Conservation (phyloP, 2,113 vertebrate species). For the Sylvia atricapilla region DNA sequence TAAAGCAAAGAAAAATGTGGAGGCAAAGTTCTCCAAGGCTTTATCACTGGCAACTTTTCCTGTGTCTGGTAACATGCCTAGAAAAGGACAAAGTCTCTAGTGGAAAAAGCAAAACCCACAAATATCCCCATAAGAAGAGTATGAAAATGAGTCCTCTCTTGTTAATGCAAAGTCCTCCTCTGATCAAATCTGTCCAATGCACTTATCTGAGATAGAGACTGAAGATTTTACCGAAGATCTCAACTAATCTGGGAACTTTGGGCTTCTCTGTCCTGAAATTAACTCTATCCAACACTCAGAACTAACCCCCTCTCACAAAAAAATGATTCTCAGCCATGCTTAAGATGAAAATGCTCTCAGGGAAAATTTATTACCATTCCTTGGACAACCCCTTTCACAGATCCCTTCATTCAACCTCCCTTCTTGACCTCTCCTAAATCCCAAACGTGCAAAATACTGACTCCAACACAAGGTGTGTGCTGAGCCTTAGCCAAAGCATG, state of each 20-base stretch:
- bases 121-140: background rate
- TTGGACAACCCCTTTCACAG: background rate
- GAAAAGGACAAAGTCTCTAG: background rate
- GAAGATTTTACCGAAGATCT: background rate
- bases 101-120: background rate
- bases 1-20: background rate
- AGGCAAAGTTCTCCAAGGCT: background rate
- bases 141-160: background rate
- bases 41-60: background rate
- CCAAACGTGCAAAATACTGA: background rate
- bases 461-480: background rate
- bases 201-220: background rate
- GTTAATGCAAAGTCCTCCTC: background rate
- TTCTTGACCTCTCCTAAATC: background rate
- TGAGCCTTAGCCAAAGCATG: background rate
- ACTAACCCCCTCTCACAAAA: background rate
- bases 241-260: background rate
- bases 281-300: background rate
- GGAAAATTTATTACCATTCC: background rate
- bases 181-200: background rate
- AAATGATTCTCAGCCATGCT: background rate
- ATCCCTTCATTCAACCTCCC: background rate
- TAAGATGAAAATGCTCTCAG: background rate
- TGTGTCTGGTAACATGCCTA: background rate
- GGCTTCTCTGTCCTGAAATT: background rate